Percentiles rank a stretch among this genome's conserved stretches.
Conservation (phyloP, 2,113 vertebrate species). For the Aleadryas rufinucha region DNA sequence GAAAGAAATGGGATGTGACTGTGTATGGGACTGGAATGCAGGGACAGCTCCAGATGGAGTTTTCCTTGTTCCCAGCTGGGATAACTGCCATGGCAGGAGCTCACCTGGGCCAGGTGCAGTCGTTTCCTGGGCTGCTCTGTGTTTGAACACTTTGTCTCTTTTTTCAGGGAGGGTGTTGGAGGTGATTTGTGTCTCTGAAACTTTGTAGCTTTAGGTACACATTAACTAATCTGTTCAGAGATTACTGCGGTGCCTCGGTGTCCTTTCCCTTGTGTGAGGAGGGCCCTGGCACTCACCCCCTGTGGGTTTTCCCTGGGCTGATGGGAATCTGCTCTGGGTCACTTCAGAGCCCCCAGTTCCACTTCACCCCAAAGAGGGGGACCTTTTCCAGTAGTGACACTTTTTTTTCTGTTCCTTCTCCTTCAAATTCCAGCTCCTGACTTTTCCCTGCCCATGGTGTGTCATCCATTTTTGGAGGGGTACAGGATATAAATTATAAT, state of each 20-base stretch:
- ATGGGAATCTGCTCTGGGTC: background rate
- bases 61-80: background rate
- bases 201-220: background rate
- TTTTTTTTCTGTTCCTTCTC: background rate
- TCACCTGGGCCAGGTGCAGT: background rate
- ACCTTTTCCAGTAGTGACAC: background rate
- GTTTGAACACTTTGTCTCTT: accelerated
- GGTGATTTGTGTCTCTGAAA: background rate
- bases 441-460: accelerated
- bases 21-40: too few relatives aligned
- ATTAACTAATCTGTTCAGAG: background rate
- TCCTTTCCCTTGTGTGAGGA: background rate
- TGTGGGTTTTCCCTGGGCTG: accelerated
- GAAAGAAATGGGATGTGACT: background rate
- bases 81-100: accelerated
- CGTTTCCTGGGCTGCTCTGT: background rate
- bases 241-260: accelerated
- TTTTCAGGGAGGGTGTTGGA: background rate
- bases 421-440: background rate
- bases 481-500: background rate
- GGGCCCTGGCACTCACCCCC: background rate
- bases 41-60: accelerated
- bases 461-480: background rate
- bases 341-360: background rate
- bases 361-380: accelerated